Base-by-base conservation (phyloP, 2,113 vertebrate species). In the Herpetotheres cachinnans region DNA sequence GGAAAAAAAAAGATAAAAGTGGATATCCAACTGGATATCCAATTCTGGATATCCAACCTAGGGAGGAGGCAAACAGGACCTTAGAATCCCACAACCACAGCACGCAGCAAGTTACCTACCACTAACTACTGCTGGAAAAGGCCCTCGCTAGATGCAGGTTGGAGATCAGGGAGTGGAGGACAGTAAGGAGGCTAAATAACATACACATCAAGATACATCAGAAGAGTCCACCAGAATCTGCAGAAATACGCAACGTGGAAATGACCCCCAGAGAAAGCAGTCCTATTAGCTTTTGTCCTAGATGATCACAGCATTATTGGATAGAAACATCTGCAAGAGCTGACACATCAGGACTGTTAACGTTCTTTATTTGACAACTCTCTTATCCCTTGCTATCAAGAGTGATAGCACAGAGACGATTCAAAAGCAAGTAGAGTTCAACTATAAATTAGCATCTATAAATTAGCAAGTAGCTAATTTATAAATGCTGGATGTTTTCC, bases 121-220 rank as follows among this genome's bases (percentile, higher is more conserved):
- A 32, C 50, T 86, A 94, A 83, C 6, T 54, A 19, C 32, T 69
- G 17, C 58, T 54, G 27, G 50, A 73, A 71, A 77, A 92, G n/a
- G 8, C 6, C n/a, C 30, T 77, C 62, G 17, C 24, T 56, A 42
- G 22, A 38, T 30, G 26, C 7, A 9, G 25, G 59, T 56, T 66
- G 55, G 36, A 26, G 13, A 55, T 0, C 0, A 9, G 4, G 6
- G 29, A 8, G 22, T 10, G n/a, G 2, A 5, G 7, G 42, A 42
- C 42, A 42, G 42, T 42, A 54, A 83, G 20, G 11, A 52, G 3
- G 2, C 30, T 78, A 71, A 92, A 76, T 32, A 54, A 26, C 20
- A n/a, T 50, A n/a, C 20, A 54, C 13, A 78, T 54, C 22, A 29
- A 67, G 63, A 72, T 36, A 22, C 42, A 42, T 44, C 56, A 46